Conservation (phyloP, 2,797 vertebrate species). For the Kryptolebias ocellatus region DNA sequence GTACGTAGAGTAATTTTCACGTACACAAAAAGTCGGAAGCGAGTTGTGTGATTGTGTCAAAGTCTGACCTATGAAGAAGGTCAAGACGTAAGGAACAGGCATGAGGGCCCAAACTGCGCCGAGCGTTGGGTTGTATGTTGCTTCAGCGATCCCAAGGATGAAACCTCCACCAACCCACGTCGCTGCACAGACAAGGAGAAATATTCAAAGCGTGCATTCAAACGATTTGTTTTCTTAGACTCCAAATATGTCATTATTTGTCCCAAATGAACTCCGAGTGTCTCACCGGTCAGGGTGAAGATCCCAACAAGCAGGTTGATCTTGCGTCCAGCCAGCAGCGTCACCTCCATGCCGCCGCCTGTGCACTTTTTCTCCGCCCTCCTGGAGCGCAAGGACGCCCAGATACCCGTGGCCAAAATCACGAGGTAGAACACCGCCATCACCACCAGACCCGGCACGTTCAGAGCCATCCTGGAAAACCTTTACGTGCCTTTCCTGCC, state of each 20-base stretch:
- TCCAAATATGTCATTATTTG: no score
- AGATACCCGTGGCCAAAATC: slow-evolving; percentile 83
- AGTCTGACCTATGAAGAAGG: slow-evolving; percentile 83
- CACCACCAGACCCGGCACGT: slow-evolving; percentile 81
- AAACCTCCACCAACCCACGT: slow-evolving; percentile 88
- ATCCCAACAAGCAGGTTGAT: slow-evolving; percentile 82
- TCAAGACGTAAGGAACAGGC: slow-evolving; percentile 82
- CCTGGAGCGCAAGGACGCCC: slow-evolving; percentile 85
- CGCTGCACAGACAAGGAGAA: slow-evolving; percentile 66
- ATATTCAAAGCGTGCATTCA: slow-evolving; percentile 31
- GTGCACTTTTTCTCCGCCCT: slow-evolving; percentile 74
- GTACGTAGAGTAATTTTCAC: no score
- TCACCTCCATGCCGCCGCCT: slow-evolving; percentile 81
- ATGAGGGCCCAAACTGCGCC: slow-evolving; percentile 85
- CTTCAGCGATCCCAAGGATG: slow-evolving; percentile 85
- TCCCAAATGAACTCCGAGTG: no score
- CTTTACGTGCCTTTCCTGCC: slow-evolving; percentile 30
- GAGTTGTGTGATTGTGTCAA: not conserved
- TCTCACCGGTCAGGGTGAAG: slow-evolving; percentile 87
- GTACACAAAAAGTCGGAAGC: no score
- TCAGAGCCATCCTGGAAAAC: slow-evolving; percentile 77
- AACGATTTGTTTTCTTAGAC: not conserved
- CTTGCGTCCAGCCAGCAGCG: slow-evolving; percentile 83
- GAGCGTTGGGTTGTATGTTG: slow-evolving; percentile 82
- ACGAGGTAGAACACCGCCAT: slow-evolving; percentile 80